Base-by-base conservation (phyloP, 2,113 vertebrate genomes). In the Ptilorrhoa leucosticta region DNA sequence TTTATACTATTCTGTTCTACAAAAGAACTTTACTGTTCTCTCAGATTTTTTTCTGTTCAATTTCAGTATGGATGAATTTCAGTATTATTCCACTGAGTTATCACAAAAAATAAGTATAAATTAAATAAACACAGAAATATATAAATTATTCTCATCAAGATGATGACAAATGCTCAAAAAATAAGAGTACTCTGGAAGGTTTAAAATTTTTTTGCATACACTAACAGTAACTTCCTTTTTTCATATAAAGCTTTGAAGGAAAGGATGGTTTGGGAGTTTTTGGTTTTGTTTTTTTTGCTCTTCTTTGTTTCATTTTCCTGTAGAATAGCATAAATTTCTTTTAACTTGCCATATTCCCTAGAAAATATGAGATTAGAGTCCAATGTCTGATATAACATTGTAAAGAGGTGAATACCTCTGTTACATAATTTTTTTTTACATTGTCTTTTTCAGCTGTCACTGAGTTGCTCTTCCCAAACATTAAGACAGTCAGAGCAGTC, bases 181-280 rank as follows among this genome's bases (percentile, higher is more conserved):
- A 31, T 8, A 39, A 8, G 14, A 68, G 8, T 19, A 21, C 2
- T 45, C 27, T 40, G 5, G 5, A 68, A 91, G 13, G 18, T 17
- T 85, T 80, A 26, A 57, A 20, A 15, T 5, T 48, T 22, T 60
- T 12, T 68, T 69, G 2, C 4, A 45, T 27, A 17, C 18, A 37
- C 4, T 23, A 13, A 51, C 15, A 65, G 14, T 71, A 26, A 13
- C 7, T 48, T 61, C 11, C 6, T 79, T 85, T 58, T 27, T 58
- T 30, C 6, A 64, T 21, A 77, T 33, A 45, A 10, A 58, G 0
- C 6, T 64, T 58, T 68, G 24, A 87, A 80, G 15, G 5, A 65
- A 83, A n/a, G 0, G 3, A 30, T 24, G 4, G 24, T 40, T 18
- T 63, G 7, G 8, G 10, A 20, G 27, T 13, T 9, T 5, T 21